These are phyloP conservation scores for Drosophila buzzatii DNA, from an alignment of 2,888 invertebrate genomes.

Conservation along the genomic window DNA sequence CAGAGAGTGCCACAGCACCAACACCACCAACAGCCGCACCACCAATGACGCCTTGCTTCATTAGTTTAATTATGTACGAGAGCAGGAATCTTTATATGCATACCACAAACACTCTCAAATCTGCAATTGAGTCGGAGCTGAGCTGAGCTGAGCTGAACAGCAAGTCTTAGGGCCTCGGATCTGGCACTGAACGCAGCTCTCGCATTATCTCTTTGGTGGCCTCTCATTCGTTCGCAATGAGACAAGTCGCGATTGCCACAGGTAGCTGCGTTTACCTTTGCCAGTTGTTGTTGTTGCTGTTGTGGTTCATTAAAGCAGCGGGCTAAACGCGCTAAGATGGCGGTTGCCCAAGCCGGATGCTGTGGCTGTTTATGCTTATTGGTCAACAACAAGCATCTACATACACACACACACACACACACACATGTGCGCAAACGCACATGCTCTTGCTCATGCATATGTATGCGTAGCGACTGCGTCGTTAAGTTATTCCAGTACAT, in stretches of 20 bases:
- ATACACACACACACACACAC: constrained; percentile 33
- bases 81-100: constrained; percentile 36
- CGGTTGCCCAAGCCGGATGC: constrained; percentile 73
- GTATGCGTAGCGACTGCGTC: constrained; percentile 74
- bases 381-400: constrained; percentile 69
- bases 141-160: neutral
- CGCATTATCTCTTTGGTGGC: constrained; percentile 12
- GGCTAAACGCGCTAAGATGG: constrained; percentile 69
- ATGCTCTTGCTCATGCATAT: constrained; percentile 51
- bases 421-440: constrained; percentile 17
- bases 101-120: constrained; percentile 5
- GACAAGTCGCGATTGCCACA: constrained; percentile 47
- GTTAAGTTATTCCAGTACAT: constrained; percentile 82
- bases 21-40: constrained; percentile 3
- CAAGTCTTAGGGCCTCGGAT: constrained; percentile 6
- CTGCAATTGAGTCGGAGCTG: neutral
- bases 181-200: constrained; percentile 14
- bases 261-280: constrained; percentile 61
- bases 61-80: constrained; percentile 68
- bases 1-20: constrained; percentile 16
- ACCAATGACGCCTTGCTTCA: constrained; percentile 58
- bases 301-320: constrained; percentile 71
- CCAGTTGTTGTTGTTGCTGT: constrained; percentile 19
- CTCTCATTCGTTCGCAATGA: constrained; percentile 38
- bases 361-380: constrained; percentile 80